Conservation (phyloP, 2,888 invertebrate species). For the Palloptera scutellata region DNA sequence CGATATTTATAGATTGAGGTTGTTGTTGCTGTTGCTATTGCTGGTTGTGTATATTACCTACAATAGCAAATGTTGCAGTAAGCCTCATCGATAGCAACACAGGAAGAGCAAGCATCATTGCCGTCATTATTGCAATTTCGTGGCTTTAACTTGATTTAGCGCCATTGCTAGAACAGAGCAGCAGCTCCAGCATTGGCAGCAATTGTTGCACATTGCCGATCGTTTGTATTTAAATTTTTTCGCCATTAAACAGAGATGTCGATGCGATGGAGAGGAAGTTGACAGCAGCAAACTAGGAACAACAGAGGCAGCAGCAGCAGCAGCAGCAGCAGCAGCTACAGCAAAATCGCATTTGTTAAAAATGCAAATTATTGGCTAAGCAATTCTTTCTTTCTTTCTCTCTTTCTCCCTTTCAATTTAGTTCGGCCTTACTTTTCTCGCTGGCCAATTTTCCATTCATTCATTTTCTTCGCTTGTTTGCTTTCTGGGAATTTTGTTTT, state of each 20-base stretch:
- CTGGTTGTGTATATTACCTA: too few relatives aligned
- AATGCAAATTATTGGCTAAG: too few relatives aligned
- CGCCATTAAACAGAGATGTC: constrained; percentile 5
- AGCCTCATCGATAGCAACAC: not conserved
- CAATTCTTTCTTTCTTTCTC: too few relatives aligned
- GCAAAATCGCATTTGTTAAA: not conserved
- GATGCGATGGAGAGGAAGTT: not conserved
- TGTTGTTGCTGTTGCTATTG: too few relatives aligned
- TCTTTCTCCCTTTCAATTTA: too few relatives aligned
- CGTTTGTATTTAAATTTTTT: constrained; percentile 7
- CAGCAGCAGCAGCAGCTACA: not conserved
- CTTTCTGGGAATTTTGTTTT: too few relatives aligned
- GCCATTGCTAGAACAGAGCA: not conserved
- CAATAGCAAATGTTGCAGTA: not conserved
- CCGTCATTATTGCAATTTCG: not conserved
- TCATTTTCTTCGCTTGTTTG: too few relatives aligned
- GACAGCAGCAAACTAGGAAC: constrained; percentile 7
- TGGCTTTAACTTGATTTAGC: constrained; percentile 39
- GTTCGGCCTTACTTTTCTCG: too few relatives aligned
- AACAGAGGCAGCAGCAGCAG: constrained; percentile 26
- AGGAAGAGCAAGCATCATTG: not conserved
- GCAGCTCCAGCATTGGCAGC: not conserved
- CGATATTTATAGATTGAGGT: too few relatives aligned
- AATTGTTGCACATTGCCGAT: not conserved
- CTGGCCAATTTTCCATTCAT: too few relatives aligned